phyloP scores from a whole-genome alignment of 1,140 invertebrate genomes.

The Pseudomyrmex concolor region DNA sequence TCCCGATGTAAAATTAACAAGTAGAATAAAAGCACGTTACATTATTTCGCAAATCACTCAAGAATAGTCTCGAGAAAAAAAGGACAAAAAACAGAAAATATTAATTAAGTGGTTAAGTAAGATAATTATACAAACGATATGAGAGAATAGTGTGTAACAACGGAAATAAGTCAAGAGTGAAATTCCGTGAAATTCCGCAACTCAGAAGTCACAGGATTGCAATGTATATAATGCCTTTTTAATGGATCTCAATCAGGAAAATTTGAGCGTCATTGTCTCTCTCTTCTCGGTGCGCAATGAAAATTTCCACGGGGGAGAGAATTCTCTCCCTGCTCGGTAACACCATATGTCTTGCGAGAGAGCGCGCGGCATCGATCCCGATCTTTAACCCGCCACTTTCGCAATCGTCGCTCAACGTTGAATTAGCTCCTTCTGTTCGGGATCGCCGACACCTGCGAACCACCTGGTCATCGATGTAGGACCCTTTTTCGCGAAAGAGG shows the following conservation, averaged over 20 bases:
- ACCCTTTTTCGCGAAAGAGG: no score
- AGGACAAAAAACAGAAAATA: neutral
- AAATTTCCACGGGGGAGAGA: slow-evolving; percentile 20
- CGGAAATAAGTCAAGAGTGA: no score
- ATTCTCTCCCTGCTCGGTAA: neutral
- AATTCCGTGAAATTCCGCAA: no score
- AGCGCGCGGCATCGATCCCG: no score
- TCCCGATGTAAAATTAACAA: slow-evolving; percentile 9
- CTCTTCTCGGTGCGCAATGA: neutral
- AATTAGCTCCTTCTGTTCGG: slow-evolving; percentile 44
- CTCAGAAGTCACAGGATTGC: no score
- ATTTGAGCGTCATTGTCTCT: neutral
- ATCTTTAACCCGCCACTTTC: slow-evolving; percentile 24
- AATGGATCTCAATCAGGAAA: neutral
- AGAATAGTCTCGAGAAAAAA: slow-evolving; percentile 3
- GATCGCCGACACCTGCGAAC: slow-evolving; percentile 56
- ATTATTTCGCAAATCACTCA: slow-evolving; percentile 20
- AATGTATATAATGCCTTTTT: neutral
- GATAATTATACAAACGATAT: no score
- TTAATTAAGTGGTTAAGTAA: neutral
- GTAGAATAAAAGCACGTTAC: neutral
- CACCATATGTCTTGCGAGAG: slow-evolving; percentile 47
- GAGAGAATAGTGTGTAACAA: no score
- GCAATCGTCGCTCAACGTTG: slow-evolving; percentile 38
- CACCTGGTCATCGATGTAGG: slow-evolving; percentile 52